Evolutionary conservation across 2,113 vertebrate genomes (phyloP).

Genomic region (Shinisaurus crocodilurus): DNA sequence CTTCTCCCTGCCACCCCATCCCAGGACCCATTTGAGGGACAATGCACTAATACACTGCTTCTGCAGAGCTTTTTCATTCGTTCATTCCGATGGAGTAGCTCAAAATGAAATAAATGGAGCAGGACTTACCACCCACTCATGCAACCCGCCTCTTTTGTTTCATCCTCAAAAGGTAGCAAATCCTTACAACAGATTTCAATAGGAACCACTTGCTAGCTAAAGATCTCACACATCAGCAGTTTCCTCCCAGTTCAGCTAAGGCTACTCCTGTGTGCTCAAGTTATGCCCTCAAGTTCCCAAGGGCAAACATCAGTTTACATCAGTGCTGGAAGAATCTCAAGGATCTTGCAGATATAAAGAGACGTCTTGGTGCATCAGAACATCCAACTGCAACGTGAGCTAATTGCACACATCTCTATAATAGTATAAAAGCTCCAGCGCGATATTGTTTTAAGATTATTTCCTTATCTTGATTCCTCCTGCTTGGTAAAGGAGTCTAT

Average conservation of each 20-base stretch:
- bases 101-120: background rate
- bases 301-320: constrained; percentile 74
- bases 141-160: background rate
- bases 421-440: background rate
- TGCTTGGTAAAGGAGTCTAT: rapidly evolving
- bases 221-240: constrained; percentile 71
- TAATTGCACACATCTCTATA: constrained; percentile 40
- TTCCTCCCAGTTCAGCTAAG: constrained; percentile 72
- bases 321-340: constrained; percentile 58
- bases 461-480: background rate
- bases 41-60: background rate
- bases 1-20: background rate
- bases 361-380: constrained; percentile 40
- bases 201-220: constrained; percentile 55
- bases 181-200: constrained; percentile 45
- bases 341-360: constrained; percentile 55
- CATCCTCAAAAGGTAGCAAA: constrained; percentile 15
- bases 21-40: background rate
- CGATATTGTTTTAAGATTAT: background rate
- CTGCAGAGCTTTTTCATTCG: background rate
- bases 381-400: constrained; percentile 31
- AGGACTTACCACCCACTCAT: background rate
- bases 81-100: background rate
- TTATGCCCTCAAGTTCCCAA: constrained; percentile 69
- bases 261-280: constrained; percentile 65